Conservation (phyloP, 2,888 invertebrate genomes). For the Endotricha flammealis region DNA sequence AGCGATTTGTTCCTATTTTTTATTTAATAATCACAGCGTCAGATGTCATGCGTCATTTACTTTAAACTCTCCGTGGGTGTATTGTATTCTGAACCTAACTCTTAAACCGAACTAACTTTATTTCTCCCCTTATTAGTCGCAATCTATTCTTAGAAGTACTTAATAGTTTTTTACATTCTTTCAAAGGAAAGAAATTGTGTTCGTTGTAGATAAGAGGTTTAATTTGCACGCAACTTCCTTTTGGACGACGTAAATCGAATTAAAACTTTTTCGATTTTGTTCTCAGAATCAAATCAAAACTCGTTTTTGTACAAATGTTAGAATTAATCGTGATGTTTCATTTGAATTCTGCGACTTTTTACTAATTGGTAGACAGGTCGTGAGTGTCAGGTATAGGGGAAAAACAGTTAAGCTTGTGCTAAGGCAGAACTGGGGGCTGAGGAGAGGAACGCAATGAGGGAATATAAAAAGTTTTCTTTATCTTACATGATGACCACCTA, state of each 20-base stretch:
- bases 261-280: slow-evolving; percentile 45
- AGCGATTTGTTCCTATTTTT: too few relatives aligned
- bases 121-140: slow-evolving; percentile 19
- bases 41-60: too few relatives aligned
- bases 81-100: too few relatives aligned
- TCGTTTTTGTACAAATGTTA: slow-evolving; percentile 6
- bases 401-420: too few relatives aligned
- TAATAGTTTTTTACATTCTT: slow-evolving; percentile 24
- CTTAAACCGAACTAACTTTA: slow-evolving; percentile 25
- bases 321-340: slow-evolving; percentile 4
- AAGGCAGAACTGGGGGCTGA: too few relatives aligned
- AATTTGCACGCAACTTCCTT: slow-evolving; percentile 32
- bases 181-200: slow-evolving; percentile 21
- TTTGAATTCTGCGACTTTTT: slow-evolving; percentile 3
- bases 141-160: slow-evolving; percentile 15
- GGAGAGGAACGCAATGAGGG: too few relatives aligned
- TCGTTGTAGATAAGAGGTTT: slow-evolving; percentile 29
- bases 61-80: too few relatives aligned
- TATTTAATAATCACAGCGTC: too few relatives aligned
- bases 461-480: too few relatives aligned
- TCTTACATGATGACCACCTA: too few relatives aligned
- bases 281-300: slow-evolving; percentile 14
- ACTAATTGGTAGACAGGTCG: slow-evolving; percentile 1
- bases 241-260: slow-evolving; percentile 31
- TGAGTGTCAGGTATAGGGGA: too few relatives aligned